These are phyloP conservation scores for Ceratina calcarata DNA, from an alignment of 1,140 invertebrate genomes.

Conservation along the genomic window DNA sequence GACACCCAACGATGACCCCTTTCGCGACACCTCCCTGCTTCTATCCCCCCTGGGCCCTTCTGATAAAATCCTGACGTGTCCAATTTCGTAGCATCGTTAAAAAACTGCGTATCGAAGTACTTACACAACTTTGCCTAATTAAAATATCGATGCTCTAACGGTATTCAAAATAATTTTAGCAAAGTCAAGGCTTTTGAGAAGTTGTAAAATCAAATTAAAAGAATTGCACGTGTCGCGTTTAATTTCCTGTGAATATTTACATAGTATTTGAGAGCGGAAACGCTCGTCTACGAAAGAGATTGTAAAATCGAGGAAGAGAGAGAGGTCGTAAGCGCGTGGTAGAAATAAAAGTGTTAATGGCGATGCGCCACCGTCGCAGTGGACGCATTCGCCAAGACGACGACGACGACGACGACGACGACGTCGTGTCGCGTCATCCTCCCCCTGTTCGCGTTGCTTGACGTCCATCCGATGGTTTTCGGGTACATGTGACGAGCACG, in stretches of 20 bases:
- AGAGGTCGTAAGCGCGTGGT: conserved; percentile 64
- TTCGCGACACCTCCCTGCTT: conserved; percentile 33
- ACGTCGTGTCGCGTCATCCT: conserved; percentile 53
- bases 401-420: conserved; percentile 60
- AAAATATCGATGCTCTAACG: too few species aligned
- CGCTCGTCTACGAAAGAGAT: conserved; percentile 66
- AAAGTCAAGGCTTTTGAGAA: too few species aligned
- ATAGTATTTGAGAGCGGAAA: conserved; percentile 52
- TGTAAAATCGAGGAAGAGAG: conserved; percentile 73
- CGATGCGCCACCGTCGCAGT: conserved; percentile 61
- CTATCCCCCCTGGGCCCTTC: not conserved
- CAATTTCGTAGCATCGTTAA: not conserved
- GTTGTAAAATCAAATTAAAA: not conserved
- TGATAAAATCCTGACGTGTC: conserved; percentile 14
- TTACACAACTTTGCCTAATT: too few species aligned
- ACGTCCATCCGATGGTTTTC: conserved; percentile 48
- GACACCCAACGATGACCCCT: conserved; percentile 45
- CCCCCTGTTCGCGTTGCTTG: conserved; percentile 37
- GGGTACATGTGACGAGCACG: conserved; percentile 78
- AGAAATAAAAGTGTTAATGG: conserved; percentile 77
- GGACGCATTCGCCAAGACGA: conserved; percentile 53
- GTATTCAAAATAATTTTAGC: too few species aligned
- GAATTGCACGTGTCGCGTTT: not conserved
- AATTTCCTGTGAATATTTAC: conserved; percentile 20
- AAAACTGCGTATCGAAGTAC: too few species aligned